phyloP scores from a whole-genome alignment of 2,888 invertebrate genomes.

The Xestia xanthographa region DNA sequence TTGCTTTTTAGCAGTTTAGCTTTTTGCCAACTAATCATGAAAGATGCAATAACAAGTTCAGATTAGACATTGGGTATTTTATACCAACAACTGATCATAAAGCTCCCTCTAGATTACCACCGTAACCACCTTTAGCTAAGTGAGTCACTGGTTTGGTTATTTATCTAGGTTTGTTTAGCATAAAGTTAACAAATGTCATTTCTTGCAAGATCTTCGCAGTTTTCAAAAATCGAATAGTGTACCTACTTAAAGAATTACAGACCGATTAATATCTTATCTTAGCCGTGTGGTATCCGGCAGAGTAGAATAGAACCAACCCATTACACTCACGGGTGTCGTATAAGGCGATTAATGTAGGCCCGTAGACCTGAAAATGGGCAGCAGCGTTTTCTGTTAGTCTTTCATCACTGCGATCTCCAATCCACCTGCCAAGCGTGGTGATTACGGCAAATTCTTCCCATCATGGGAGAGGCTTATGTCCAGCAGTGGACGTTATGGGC shows the following conservation, averaged over 20 bases:
- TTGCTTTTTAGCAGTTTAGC: neutral
- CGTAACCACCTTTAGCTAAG: neutral
- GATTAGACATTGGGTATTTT: neutral
- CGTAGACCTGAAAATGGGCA: no score
- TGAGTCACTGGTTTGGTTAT: neutral
- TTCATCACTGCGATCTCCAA: no score
- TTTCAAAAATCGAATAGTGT: neutral
- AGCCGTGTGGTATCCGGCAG: no score
- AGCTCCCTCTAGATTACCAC: neutral
- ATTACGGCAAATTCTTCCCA: no score
- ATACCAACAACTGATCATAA: neutral
- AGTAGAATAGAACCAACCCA: no score
- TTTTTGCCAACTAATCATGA: no score
- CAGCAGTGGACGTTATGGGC: no score
- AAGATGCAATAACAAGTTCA: neutral
- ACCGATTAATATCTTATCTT: neutral
- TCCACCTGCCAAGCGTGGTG: no score
- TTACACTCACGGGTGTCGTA: no score
- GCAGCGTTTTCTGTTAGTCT: no score
- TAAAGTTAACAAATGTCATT: neutral
- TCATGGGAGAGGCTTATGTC: no score
- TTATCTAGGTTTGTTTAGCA: neutral
- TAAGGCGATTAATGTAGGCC: no score
- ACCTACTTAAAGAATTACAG: neutral
- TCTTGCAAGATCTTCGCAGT: neutral